Evolutionary conservation across 2,113 vertebrate genomes (phyloP).

Genomic region (Tiliqua scincoides): DNA sequence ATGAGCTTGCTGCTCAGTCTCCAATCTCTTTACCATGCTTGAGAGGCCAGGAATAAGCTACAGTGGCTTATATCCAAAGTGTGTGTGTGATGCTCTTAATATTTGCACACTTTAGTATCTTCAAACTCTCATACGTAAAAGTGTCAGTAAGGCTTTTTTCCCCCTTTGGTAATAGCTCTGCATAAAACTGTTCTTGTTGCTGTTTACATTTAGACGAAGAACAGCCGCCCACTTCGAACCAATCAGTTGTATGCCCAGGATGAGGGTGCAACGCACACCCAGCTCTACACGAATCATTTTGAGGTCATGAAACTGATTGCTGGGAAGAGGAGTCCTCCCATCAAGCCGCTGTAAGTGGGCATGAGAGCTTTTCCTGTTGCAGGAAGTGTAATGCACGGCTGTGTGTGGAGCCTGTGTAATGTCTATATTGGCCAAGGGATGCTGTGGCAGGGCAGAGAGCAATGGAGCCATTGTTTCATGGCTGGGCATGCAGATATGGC

Average conservation of each 20-base stretch:
- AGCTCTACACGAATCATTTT: slow-evolving; percentile 91
- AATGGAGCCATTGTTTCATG: no score
- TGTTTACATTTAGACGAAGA: slow-evolving; percentile 83
- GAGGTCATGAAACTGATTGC: slow-evolving; percentile 93
- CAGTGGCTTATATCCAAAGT: background rate
- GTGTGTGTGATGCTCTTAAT: background rate
- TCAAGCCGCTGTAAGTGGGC: slow-evolving; percentile 87
- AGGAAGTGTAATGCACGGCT: no score
- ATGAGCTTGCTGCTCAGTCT: background rate
- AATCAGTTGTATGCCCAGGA: slow-evolving; percentile 94
- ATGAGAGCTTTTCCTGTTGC: background rate
- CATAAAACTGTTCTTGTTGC: slow-evolving; percentile 26
- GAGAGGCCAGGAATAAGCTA: background rate
- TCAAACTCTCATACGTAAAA: slow-evolving; percentile 8
- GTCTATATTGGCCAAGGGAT: no score
- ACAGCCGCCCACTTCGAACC: slow-evolving; percentile 90
- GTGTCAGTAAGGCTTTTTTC: background rate
- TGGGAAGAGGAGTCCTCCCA: slow-evolving; percentile 91
- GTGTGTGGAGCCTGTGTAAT: no score
- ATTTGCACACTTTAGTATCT: background rate
- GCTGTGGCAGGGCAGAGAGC: no score
- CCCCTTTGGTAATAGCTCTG: background rate
- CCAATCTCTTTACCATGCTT: no score
- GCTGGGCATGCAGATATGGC: no score
- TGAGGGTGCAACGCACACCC: slow-evolving; percentile 89